These are phyloP conservation scores for Acanthosepion pharaonis DNA, from an alignment of 2,888 invertebrate species.

Conservation along the genomic window DNA sequence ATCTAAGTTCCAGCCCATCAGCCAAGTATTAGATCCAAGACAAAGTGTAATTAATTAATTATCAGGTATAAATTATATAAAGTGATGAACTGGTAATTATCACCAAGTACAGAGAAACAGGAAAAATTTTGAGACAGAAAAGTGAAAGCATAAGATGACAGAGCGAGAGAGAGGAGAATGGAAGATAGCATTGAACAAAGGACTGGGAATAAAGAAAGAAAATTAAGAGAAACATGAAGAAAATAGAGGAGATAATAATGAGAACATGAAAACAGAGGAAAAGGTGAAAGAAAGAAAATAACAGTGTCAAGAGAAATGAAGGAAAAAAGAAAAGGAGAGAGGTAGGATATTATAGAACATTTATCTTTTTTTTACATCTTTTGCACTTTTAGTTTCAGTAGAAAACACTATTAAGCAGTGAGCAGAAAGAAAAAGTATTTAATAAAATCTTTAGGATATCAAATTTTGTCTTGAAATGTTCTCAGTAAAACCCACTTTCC, in stretches of 20 bases:
- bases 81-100: not conserved
- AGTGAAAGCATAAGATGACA: not conserved
- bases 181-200: not conserved
- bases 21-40: not conserved
- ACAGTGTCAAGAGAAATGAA: no score
- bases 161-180: not conserved
- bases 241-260: not conserved
- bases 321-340: no score
- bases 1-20: not conserved
- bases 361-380: no score
- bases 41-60: conserved; percentile 6
- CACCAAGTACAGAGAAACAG: not conserved
- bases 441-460: no score
- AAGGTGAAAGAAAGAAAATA: no score
- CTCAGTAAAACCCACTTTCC: no score
- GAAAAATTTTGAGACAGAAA: not conserved
- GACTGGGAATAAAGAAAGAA: not conserved
- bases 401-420: no score
- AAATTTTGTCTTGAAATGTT: no score
- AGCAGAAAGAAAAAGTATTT: no score
- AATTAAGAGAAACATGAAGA: not conserved
- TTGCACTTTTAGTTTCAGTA: no score
- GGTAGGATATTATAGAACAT: no score
- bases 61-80: not conserved
- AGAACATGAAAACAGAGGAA: not conserved